phyloP scores from a whole-genome alignment of 2,113 vertebrate species.

The Perca schrenkii region DNA sequence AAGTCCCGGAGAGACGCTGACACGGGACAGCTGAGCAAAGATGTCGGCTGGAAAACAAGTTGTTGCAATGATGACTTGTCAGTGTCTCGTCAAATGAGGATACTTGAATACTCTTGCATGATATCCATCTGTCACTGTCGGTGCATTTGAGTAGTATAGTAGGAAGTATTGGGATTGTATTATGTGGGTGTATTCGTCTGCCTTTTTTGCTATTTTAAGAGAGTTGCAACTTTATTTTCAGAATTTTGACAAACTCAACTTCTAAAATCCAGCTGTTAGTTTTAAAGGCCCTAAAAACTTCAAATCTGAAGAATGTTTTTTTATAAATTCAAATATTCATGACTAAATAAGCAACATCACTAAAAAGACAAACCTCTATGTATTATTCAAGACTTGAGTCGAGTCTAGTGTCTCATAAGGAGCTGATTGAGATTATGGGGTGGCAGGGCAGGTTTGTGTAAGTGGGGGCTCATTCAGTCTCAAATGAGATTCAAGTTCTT shows the following conservation, averaged over 20 bases:
- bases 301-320: neutral
- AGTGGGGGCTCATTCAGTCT: too few species aligned
- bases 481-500: too few species aligned
- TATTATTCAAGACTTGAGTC: neutral
- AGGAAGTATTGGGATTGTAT: neutral
- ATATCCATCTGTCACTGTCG: neutral
- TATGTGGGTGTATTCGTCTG: neutral
- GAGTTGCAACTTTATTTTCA: neutral
- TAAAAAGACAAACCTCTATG: neutral
- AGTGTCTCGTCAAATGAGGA: neutral
- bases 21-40: neutral
- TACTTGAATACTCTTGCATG: neutral
- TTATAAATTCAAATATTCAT: neutral
- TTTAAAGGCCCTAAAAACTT: neutral
- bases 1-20: neutral
- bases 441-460: too few species aligned
- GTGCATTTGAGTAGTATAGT: neutral
- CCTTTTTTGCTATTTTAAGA: neutral
- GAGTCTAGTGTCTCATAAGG: fast-evolving
- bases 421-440: neutral
- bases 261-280: neutral
- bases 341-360: neutral
- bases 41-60: neutral
- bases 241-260: neutral
- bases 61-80: neutral